phyloP scores from a whole-genome alignment of 2,113 vertebrate genomes.

The Ammodytes marinus region DNA sequence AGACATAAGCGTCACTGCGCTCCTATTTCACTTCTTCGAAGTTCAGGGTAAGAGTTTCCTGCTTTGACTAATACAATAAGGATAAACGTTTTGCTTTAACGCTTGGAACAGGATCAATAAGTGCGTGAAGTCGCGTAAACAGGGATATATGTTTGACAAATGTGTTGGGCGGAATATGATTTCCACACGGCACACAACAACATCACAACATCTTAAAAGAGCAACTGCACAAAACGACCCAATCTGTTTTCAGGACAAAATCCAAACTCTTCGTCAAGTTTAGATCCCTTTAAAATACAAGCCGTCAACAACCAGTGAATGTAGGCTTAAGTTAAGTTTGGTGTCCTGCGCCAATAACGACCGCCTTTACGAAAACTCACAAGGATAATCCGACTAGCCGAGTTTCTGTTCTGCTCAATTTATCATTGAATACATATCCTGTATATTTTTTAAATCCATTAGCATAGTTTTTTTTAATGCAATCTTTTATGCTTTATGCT shows the following conservation, averaged over 20 bases:
- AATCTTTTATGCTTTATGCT: too few relatives aligned
- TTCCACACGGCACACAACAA: neutral
- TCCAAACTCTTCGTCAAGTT: neutral
- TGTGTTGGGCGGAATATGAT: neutral
- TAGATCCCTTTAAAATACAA: neutral
- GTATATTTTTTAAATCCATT: too few relatives aligned
- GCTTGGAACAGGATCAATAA: neutral
- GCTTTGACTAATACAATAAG: neutral
- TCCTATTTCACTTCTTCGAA: constrained; percentile 35
- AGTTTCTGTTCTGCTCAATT: neutral
- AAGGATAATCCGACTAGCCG: neutral
- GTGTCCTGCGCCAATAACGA: neutral
- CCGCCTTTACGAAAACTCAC: neutral
- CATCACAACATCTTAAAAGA: neutral
- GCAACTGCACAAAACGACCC: too few relatives aligned
- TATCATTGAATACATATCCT: too few relatives aligned
- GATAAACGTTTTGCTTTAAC: neutral
- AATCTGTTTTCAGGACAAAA: neutral
- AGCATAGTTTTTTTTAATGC: too few relatives aligned
- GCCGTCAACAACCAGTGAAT: neutral
- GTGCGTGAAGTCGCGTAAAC: constrained; percentile 18
- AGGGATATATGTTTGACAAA: neutral
- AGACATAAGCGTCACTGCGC: constrained; percentile 49
- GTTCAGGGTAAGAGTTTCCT: constrained; percentile 64
- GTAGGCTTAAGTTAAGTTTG: neutral